phyloP scores from a whole-genome alignment of 2,113 vertebrate species.

The Macquaria ambigua region DNA sequence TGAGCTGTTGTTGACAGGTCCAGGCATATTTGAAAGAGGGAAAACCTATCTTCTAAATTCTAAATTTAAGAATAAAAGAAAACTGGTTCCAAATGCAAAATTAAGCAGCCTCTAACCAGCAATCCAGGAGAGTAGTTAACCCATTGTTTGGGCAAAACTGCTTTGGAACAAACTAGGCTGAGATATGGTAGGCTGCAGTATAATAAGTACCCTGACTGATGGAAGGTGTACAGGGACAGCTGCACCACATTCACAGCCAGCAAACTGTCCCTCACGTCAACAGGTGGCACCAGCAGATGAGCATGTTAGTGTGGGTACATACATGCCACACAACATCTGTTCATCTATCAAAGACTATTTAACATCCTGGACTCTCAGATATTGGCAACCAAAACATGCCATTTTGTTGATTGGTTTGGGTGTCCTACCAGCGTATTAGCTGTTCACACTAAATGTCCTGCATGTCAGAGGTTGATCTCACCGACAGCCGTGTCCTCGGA shows the following conservation, averaged over 20 bases:
- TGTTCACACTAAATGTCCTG: slow-evolving; percentile 7
- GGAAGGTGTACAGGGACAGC: slow-evolving; percentile 41
- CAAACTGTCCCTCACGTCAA: slow-evolving; percentile 48
- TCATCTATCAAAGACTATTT: slow-evolving; percentile 61
- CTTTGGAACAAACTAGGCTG: slow-evolving; percentile 18
- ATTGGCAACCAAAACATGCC: slow-evolving; percentile 9
- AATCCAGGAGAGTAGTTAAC: neutral
- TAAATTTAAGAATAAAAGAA: neutral
- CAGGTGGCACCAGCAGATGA: slow-evolving; percentile 57
- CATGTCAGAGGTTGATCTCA: slow-evolving; percentile 77
- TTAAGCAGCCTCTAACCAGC: neutral
- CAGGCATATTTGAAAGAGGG: neutral
- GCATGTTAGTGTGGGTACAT: slow-evolving; percentile 19
- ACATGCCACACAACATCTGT: slow-evolving; percentile 54
- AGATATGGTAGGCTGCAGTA: neutral
- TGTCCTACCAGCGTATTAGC: slow-evolving; percentile 6
- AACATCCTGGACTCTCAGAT: slow-evolving; percentile 26
- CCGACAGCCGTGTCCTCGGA: slow-evolving; percentile 93
- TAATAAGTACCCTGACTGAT: slow-evolving; percentile 7
- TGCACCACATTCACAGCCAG: slow-evolving; percentile 45
- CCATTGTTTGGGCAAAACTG: neutral
- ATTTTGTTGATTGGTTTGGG: slow-evolving; percentile 45
- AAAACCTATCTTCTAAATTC: neutral
- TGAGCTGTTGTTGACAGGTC: neutral
- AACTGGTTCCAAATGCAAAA: neutral